A percentile compares a stretch with the other conserved stretches of the same genome.
These are phyloP conservation scores for Idaea aversata DNA, from an alignment of 2,888 invertebrate species.

Conservation along the genomic window DNA sequence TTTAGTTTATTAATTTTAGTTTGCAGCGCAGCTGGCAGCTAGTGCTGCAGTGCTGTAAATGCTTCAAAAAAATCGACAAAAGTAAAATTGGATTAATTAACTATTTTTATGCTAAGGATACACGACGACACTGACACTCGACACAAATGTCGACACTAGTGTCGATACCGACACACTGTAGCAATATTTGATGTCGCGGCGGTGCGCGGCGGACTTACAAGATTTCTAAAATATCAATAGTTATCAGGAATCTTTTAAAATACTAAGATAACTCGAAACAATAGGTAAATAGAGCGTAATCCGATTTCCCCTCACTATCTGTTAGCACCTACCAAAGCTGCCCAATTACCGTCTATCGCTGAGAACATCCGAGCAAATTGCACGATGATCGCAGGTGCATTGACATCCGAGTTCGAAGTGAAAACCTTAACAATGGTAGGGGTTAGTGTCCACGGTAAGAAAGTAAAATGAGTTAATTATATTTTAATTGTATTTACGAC, in stretches of 20 bases:
- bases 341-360: conserved; percentile 72
- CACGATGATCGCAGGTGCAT: conserved; percentile 56
- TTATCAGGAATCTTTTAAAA: background rate
- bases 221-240: background rate
- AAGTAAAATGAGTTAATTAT: conserved; percentile 17
- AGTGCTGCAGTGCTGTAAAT: too few relatives aligned
- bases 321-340: conserved; percentile 26
- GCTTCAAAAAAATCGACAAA: too few relatives aligned
- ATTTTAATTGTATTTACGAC: conserved; percentile 21
- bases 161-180: too few relatives aligned
- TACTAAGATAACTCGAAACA: background rate
- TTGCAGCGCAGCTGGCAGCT: too few relatives aligned
- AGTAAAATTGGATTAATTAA: too few relatives aligned
- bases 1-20: too few relatives aligned
- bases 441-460: conserved; percentile 6
- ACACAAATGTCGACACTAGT: too few relatives aligned
- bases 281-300: conserved; percentile 7
- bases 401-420: conserved; percentile 52
- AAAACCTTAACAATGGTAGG: conserved; percentile 48
- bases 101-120: too few relatives aligned
- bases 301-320: conserved; percentile 12
- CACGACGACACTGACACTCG: too few relatives aligned
- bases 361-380: conserved; percentile 74
- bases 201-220: too few relatives aligned
- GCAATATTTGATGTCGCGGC: too few relatives aligned